Evolutionary conservation across 2,797 vertebrate genomes (phyloP), one percentile per base, ranked within the genome.

Genomic region (Phyllotis vaccarum): DNA sequence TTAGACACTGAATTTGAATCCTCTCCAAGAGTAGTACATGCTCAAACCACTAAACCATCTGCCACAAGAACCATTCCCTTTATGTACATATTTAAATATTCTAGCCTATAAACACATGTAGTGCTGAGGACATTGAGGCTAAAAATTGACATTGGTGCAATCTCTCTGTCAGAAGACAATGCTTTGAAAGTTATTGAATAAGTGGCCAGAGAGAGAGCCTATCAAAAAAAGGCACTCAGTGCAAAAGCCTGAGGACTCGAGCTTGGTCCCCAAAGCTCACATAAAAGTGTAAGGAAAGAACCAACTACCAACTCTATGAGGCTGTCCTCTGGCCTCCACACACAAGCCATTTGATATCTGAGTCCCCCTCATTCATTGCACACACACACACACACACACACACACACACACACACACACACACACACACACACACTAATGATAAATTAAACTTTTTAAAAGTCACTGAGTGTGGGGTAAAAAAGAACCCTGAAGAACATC

Each of bases 351-450:
- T 81, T 62, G 37, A 43, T 17, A 82, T 31, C 80, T 31, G 24
- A 60, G n/a, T 12, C 34, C 21, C 0, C n/a, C 2, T 21, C 21
- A 12, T 2, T 8, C 4, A 7, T 7, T 7, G 46, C 14, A 60
- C 10, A 7, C 34, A 58, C 24, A 56, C 34, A 58, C 12, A 37
- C 12, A 66, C 43, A 81, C n/a, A 34, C 34, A 79, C 5, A 31
- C 7, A 60, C 10, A 7, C 34, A 58, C n/a, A 54, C 49, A 81
- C 21, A 56, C 11, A 66, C 43, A 80, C n/a, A 34, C 31, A 79
- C 5, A 29, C 34, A 80, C 3, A 58, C 22, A 80, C 34, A 80
- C 52, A 29, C 10, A 40, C 60, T 17, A 10, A 62, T 62, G 3
- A 37, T 14, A 58, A 24, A 29, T 60, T 19, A 62, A 82, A 43